Percentiles rank a stretch among this genome's conserved stretches.
Evolutionary conservation across 2,797 vertebrate species (phyloP).

Genomic region (Nyctibius grandis): DNA sequence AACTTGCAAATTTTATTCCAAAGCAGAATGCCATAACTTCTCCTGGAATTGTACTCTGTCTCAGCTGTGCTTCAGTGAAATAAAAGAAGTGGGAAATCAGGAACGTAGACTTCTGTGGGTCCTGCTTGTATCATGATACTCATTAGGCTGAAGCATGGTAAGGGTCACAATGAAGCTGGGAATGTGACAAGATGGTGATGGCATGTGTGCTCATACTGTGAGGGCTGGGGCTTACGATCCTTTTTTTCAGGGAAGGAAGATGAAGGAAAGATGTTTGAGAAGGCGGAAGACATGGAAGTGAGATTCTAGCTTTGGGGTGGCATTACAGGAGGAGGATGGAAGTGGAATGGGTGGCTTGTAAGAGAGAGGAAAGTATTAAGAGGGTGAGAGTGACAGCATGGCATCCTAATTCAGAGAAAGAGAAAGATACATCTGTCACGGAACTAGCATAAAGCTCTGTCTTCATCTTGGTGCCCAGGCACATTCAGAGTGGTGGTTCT

Average conservation of each 20-base stretch:
- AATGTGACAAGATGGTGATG: background rate
- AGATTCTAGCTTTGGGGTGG: background rate
- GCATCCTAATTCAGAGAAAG: background rate
- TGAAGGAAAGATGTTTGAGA: background rate
- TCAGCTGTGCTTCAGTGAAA: background rate
- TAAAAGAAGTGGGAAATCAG: background rate
- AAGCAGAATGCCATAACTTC: background rate
- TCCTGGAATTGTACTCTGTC: background rate
- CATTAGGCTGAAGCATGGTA: background rate
- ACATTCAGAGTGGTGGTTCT: rapidly evolving
- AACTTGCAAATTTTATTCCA: background rate
- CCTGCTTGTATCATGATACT: rapidly evolving
- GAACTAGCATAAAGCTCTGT: background rate
- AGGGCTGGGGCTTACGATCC: background rate
- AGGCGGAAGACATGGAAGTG: background rate
- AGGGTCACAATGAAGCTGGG: background rate
- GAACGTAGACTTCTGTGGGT: background rate
- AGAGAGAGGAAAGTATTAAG: background rate
- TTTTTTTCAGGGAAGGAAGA: background rate
- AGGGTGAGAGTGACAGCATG: background rate
- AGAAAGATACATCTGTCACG: background rate
- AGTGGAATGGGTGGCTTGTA: background rate
- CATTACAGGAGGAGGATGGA: rapidly evolving
- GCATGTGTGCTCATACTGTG: rapidly evolving
- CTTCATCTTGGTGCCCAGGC: background rate